These are phyloP conservation scores for Adelosebastes latens DNA, from an alignment of 2,797 vertebrate species.

Conservation along the genomic window DNA sequence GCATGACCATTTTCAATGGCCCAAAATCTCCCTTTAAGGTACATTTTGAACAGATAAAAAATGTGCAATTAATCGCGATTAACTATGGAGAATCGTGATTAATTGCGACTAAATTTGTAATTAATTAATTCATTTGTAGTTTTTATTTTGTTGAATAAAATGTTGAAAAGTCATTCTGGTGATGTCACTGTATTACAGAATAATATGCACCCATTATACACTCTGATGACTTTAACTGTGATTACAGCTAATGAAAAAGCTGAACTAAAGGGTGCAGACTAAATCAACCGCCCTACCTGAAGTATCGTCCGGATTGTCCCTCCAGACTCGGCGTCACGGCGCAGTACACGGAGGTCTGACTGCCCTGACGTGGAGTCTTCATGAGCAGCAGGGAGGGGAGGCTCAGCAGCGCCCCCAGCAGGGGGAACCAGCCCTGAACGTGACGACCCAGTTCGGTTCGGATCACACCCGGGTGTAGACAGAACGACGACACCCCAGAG, in stretches of 20 bases:
- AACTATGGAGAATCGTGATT: too few relatives aligned
- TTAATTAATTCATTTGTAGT: too few relatives aligned
- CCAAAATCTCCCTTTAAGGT: too few relatives aligned
- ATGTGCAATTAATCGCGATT: too few relatives aligned
- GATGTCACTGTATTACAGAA: background rate
- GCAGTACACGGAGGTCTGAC: conserved; percentile 80
- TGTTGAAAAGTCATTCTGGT: too few relatives aligned
- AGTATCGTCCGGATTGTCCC: conserved; percentile 72
- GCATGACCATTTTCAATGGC: too few relatives aligned
- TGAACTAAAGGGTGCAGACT: too few relatives aligned
- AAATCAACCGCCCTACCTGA: conserved; percentile 65
- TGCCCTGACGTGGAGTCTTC: conserved; percentile 81
- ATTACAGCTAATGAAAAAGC: too few relatives aligned
- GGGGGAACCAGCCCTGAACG: conserved; percentile 67
- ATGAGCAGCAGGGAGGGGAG: conserved; percentile 74
- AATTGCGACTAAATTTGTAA: too few relatives aligned
- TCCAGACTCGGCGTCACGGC: conserved; percentile 76
- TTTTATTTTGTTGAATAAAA: too few relatives aligned
- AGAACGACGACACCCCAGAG: conserved; percentile 74
- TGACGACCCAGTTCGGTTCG: conserved; percentile 74
- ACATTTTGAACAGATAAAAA: too few relatives aligned
- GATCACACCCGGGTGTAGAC: conserved; percentile 83
- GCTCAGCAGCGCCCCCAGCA: conserved; percentile 67
- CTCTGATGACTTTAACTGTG: too few relatives aligned
- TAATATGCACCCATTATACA: background rate